phyloP scores from a whole-genome alignment of 1,140 invertebrate species.

The Trialeurodes vaporariorum region DNA sequence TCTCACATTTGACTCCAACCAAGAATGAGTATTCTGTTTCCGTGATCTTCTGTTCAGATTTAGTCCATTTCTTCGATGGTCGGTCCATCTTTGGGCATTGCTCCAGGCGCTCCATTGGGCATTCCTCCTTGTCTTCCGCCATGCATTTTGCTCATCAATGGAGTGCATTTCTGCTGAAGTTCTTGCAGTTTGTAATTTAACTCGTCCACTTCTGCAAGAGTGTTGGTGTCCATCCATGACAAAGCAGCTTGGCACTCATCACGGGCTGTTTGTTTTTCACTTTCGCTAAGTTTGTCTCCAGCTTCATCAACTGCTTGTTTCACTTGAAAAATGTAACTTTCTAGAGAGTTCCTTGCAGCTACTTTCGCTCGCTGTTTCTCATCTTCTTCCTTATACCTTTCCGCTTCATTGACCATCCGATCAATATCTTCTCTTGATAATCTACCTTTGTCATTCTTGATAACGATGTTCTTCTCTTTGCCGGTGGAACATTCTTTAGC shows the following conservation, averaged over 20 bases:
- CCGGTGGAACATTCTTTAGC: slow-evolving; percentile 42
- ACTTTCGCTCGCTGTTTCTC: slow-evolving; percentile 44
- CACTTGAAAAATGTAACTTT: slow-evolving; percentile 57
- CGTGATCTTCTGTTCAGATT: no score
- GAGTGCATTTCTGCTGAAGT: slow-evolving; percentile 53
- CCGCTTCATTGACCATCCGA: slow-evolving; percentile 54
- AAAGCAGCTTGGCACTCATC: no score
- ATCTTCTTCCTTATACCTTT: slow-evolving; percentile 42
- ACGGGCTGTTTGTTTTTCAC: slow-evolving; percentile 31
- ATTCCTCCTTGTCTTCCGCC: slow-evolving; percentile 29
- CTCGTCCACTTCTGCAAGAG: slow-evolving; percentile 62
- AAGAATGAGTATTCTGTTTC: no score
- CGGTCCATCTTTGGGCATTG: slow-evolving; percentile 4
- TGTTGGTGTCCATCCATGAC: slow-evolving; percentile 30
- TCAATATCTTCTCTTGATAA: slow-evolving; percentile 43
- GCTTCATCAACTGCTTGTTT: slow-evolving; percentile 41
- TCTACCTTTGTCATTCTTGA: slow-evolving; percentile 45
- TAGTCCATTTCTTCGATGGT: slow-evolving; percentile 6
- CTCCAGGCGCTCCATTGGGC: no score
- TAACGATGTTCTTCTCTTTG: slow-evolving; percentile 40
- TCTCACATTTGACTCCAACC: no score
- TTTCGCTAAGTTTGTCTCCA: slow-evolving; percentile 29
- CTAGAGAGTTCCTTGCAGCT: slow-evolving; percentile 50
- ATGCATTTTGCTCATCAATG: slow-evolving; percentile 65
- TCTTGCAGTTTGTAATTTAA: slow-evolving; percentile 61